Evolutionary conservation across 2,113 vertebrate genomes (phyloP).

Genomic region (Grallaria varia): DNA sequence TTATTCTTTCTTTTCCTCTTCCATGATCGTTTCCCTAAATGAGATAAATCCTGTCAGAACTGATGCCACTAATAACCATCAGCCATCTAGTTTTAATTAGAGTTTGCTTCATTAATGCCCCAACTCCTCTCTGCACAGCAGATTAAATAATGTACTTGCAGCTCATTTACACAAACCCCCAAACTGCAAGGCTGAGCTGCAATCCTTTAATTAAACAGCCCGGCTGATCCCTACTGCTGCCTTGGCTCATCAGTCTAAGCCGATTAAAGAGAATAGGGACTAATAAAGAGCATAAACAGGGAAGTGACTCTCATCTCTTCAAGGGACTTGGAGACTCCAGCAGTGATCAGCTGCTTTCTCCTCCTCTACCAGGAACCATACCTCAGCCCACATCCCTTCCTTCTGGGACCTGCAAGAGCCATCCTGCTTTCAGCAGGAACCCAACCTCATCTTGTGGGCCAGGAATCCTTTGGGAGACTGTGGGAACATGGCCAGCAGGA

Average conservation of each 20-base stretch:
- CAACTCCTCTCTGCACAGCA: conserved; percentile 48
- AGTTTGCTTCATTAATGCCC: conserved; percentile 72
- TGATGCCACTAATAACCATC: conserved; percentile 69
- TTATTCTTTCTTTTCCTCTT: not conserved
- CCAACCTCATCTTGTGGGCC: not conserved
- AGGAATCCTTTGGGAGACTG: not conserved
- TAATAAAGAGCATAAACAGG: conserved; percentile 57
- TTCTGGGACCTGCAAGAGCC: not conserved
- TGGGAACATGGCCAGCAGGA: not conserved
- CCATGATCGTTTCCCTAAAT: conserved; percentile 46
- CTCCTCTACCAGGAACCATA: not conserved
- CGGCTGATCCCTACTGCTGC: conserved; percentile 26
- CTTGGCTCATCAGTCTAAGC: conserved; percentile 60
- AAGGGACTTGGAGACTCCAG: conserved; percentile 26
- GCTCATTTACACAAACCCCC: conserved; percentile 43
- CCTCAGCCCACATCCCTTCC: not conserved
- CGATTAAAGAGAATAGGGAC: conserved; percentile 62
- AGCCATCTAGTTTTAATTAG: conserved; percentile 73
- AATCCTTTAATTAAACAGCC: conserved; percentile 70
- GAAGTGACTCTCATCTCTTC: conserved; percentile 53
- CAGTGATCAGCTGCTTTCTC: not conserved
- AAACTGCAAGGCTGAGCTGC: conserved; percentile 53
- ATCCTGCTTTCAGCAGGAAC: not conserved
- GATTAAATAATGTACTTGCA: conserved; percentile 69
- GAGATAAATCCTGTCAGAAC: conserved; percentile 66